Evolutionary conservation across 1,140 invertebrate genomes (phyloP).

Genomic region (Bombyx mandarina): DNA sequence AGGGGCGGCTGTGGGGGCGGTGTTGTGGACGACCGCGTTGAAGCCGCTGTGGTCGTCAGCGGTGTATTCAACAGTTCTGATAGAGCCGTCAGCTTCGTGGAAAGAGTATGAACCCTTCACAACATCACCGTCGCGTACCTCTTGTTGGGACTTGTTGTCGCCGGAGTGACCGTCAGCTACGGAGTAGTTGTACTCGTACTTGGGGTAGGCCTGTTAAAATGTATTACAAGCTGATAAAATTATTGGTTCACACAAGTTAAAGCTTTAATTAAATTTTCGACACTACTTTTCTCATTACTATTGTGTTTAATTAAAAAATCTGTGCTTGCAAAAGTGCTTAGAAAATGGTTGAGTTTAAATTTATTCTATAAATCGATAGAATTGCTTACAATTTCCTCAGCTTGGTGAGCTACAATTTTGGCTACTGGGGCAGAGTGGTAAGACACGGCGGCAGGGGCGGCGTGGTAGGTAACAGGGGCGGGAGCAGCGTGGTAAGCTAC

Average conservation of each 20-base stretch:
- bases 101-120: conserved; percentile 70
- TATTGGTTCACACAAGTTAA: too few relatives aligned
- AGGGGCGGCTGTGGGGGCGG: conserved; percentile 43
- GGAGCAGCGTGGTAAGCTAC: conserved; percentile 17
- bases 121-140: conserved; percentile 66
- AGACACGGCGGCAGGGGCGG: conserved; percentile 20
- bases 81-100: conserved; percentile 68
- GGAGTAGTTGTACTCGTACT: conserved; percentile 68
- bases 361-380: too few relatives aligned
- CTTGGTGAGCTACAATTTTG: conserved; percentile 16
- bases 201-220: conserved; percentile 42
- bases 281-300: not conserved
- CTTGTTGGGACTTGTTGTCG: conserved; percentile 70
- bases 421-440: conserved; percentile 22
- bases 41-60: conserved; percentile 69
- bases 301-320: too few relatives aligned
- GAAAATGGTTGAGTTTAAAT: too few relatives aligned
- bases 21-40: conserved; percentile 73
- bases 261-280: too few relatives aligned
- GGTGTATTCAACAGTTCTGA: conserved; percentile 68
- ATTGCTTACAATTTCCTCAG: conserved; percentile 12
- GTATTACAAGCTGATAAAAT: too few relatives aligned
- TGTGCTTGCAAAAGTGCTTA: too few relatives aligned
- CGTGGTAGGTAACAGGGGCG: conserved; percentile 14
- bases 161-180: conserved; percentile 66